Evolutionary conservation across 2,797 vertebrate genomes (phyloP).

Genomic region (Onychomys leucogaster): DNA sequence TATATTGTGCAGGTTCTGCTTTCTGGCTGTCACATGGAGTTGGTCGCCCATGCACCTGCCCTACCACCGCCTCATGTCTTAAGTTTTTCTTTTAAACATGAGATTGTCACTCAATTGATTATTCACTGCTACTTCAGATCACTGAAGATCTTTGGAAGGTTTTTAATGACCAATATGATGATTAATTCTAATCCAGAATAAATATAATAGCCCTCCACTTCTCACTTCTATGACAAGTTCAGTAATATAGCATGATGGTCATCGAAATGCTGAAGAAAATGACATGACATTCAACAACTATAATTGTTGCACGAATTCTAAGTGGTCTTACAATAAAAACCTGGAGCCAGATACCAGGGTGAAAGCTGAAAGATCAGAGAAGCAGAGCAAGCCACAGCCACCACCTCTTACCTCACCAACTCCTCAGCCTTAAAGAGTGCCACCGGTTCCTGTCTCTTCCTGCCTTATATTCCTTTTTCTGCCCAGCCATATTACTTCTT

Average conservation of each 20-base stretch:
- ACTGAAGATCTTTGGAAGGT: not conserved
- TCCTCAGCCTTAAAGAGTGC: too few species aligned
- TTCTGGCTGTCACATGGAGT: not conserved
- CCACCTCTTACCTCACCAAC: too few species aligned
- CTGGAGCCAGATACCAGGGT: too few species aligned
- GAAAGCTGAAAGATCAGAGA: too few species aligned
- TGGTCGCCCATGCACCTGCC: not conserved
- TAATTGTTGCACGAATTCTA: not conserved
- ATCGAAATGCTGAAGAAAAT: constrained; percentile 31
- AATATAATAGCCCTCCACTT: constrained; percentile 31
- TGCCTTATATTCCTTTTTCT: too few species aligned
- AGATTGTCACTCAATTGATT: constrained; percentile 40
- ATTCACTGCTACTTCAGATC: constrained; percentile 35
- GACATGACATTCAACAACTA: constrained; percentile 11
- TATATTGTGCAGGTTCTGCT: not conserved
- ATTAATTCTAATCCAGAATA: constrained; percentile 28
- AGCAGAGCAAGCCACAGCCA: too few species aligned
- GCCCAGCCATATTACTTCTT: too few species aligned
- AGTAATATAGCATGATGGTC: constrained; percentile 6
- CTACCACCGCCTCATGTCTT: too few species aligned
- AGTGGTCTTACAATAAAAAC: too few species aligned
- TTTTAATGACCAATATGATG: constrained; percentile 55
- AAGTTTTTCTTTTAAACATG: constrained; percentile 33
- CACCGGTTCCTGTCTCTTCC: too few species aligned
- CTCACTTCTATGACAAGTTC: constrained; percentile 47